Base-by-base conservation (phyloP, 2,797 vertebrate species). In the Hafferia zeledoni region DNA sequence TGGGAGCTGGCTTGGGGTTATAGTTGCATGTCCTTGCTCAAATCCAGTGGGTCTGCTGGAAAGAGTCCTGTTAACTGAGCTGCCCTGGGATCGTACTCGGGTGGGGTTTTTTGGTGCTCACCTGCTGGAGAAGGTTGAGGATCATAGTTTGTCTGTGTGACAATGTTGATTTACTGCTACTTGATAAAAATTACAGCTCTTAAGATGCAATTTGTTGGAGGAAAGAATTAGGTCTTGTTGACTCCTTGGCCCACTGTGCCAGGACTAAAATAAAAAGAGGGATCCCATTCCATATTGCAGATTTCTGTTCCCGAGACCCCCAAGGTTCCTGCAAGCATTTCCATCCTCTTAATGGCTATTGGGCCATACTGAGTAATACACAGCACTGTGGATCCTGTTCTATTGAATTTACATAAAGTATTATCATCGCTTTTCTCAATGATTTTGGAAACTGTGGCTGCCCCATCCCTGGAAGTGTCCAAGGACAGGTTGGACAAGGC, bases 161-260 rank as follows among this genome's bases (percentile, higher is more conserved):
- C 8, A 15, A 37, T 33, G 37, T 33, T 31, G n/a, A 17, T 69
- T 75, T 41, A 74, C 55, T 90, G n/a, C 18, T 0, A 1, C 33
- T 76, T 67, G 43, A 57, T 17, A 65, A 79, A 81, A 92, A 82
- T 44, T 76, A 60, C 70, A 85, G 63, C 11, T 78, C 23, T 70
- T 41, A 61, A 57, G 60, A 72, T 94, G 83, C 78, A 85, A 85
- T 92, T 91, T 89, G 33, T 80, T 77, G 33, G 53, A 39, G 41
- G 27, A 46, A 85, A 24, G 27, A 61, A 87, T 85, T 83, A 92
- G 53, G 56, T 85, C 67, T 37, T 81, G 19, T 81, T 89, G 39
- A 59, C 55, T 74, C 39, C 39, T 63, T 72, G 50, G 9, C 30
- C 55, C 64, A 18, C 15, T n/a, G 22, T 61, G 68, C 15, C 69